phyloP scores from a whole-genome alignment of 2,797 vertebrate genomes.

The Myiotriccus ornatus region DNA sequence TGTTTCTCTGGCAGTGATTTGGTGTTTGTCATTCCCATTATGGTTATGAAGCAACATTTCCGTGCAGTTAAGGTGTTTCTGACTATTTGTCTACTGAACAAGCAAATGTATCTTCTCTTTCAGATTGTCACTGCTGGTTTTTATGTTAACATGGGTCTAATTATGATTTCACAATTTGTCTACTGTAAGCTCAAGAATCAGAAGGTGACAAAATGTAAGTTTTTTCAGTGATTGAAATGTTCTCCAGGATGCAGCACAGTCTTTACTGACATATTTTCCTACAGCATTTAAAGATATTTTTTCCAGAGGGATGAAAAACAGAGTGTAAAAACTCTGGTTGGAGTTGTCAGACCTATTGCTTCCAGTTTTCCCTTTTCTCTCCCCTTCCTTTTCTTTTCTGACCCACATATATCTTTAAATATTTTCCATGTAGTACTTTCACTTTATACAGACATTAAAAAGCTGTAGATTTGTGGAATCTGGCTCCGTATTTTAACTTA shows the following conservation, averaged over 20 bases:
- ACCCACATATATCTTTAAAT: neutral
- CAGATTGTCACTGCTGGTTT: conserved; percentile 75
- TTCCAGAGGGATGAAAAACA: neutral
- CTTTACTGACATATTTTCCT: neutral
- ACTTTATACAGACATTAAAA: neutral
- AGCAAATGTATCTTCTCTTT: neutral
- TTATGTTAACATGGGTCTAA: conserved; percentile 73
- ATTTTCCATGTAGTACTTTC: neutral
- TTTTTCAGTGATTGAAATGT: neutral
- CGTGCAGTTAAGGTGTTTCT: neutral
- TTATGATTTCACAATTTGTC: conserved; percentile 74
- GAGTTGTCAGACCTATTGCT: neutral
- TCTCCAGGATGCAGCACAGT: neutral
- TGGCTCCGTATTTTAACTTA: neutral
- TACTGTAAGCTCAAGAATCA: conserved; percentile 79
- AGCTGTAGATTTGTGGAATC: neutral
- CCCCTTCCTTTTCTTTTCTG: neutral
- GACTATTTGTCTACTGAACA: neutral
- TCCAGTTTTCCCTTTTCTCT: neutral
- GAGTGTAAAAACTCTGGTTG: neutral
- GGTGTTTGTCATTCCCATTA: neutral
- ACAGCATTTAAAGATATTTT: neutral
- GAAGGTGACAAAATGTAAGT: conserved; percentile 69
- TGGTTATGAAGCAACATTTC: neutral
- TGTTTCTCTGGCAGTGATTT: neutral